Evolutionary conservation across 23 tunicate genomes (phyloP).

Genomic region (Botrylloides violaceus): DNA sequence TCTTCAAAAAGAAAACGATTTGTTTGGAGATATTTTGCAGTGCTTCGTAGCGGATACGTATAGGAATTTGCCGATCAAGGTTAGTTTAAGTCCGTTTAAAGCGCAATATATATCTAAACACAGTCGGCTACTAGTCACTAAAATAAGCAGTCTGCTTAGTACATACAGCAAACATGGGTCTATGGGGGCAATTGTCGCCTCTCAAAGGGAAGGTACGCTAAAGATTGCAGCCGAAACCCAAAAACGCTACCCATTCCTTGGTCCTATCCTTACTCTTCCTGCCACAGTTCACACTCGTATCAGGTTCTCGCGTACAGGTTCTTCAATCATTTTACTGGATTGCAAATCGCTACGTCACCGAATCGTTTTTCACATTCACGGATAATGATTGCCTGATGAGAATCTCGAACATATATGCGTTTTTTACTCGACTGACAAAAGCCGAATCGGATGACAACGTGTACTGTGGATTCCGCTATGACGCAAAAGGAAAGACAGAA

Average conservation of each 20-base stretch:
- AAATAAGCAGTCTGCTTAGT: too few species aligned
- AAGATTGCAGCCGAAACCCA: too few species aligned
- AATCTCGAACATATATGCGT: conserved; percentile 28
- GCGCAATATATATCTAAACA: too few species aligned
- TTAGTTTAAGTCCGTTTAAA: too few species aligned
- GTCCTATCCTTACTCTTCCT: too few species aligned
- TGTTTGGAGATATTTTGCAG: conserved; percentile 74
- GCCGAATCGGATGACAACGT: conserved; percentile 22
- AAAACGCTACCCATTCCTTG: too few species aligned
- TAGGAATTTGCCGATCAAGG: conserved; percentile 62
- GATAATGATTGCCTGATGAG: conserved; percentile 92
- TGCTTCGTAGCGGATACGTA: conserved; percentile 51
- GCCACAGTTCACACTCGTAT: too few species aligned
- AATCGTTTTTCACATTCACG: conserved; percentile 48
- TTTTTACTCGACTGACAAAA: conserved; percentile 7
- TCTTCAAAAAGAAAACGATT: conserved; percentile 43
- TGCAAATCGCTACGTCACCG: conserved; percentile 18
- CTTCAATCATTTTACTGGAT: conserved; percentile 58
- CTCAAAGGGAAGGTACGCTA: too few species aligned
- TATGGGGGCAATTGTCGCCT: too few species aligned
- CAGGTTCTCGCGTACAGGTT: too few species aligned
- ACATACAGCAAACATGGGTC: too few species aligned
- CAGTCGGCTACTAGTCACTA: too few species aligned
- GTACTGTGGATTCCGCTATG: conserved; percentile 69
- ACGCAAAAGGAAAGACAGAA: conserved; percentile 9